Conservation (phyloP, 2,797 vertebrate genomes). For the Pseudochromis fuscus region DNA sequence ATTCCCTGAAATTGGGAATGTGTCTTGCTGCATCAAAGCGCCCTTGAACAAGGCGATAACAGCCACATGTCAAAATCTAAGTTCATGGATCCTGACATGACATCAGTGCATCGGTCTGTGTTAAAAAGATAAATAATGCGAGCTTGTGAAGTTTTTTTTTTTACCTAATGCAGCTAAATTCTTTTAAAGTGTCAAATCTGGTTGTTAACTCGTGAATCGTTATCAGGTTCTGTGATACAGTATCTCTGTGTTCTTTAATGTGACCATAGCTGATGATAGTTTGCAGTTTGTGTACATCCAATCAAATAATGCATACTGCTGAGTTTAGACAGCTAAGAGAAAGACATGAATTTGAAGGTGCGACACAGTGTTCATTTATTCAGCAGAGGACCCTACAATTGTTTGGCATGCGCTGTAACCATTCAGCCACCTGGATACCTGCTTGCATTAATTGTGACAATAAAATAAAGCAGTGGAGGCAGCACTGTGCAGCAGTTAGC, state of each 20-base stretch:
- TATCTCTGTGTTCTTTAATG: neutral
- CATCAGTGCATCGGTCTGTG: neutral
- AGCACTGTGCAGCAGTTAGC: too few relatives aligned
- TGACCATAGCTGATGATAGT: too few relatives aligned
- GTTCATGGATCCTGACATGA: neutral
- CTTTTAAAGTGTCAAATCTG: neutral
- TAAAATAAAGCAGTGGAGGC: too few relatives aligned
- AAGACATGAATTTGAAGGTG: too few relatives aligned
- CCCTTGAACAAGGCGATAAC: constrained; percentile 48
- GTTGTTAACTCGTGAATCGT: neutral
- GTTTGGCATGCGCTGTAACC: too few relatives aligned
- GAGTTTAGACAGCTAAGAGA: too few relatives aligned
- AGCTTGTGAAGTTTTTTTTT: constrained; percentile 7
- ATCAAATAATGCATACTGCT: neutral
- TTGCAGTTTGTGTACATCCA: neutral
- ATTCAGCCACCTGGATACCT: too few relatives aligned
- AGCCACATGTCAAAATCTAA: constrained; percentile 17
- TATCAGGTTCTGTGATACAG: neutral
- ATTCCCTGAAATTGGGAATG: constrained; percentile 32
- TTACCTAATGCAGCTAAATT: neutral
- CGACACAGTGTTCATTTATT: too few relatives aligned
- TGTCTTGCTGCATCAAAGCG: constrained; percentile 31
- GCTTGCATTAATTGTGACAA: too few relatives aligned
- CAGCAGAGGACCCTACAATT: too few relatives aligned
- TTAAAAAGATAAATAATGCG: neutral